Evolutionary conservation across 1,140 invertebrate species (phyloP), one percentile per base, ranked within the genome.

Genomic region (Pseudomyrmex flavicornis): DNA sequence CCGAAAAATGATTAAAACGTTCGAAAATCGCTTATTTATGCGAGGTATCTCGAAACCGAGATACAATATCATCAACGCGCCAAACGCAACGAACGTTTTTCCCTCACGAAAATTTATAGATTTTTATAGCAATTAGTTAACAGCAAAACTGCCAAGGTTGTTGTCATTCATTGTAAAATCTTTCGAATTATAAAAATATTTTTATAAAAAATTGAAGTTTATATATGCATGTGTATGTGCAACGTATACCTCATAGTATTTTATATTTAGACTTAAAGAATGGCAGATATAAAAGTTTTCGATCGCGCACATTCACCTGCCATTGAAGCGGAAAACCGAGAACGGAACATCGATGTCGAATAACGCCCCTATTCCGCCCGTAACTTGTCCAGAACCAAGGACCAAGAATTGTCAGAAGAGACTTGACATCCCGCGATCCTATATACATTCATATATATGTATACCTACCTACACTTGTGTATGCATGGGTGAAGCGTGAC

Each of bases 321-420:
- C 52, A 44, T 77, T 17, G 62, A 35, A 65, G 52, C 52, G n/a
- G 54, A 79, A 69, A 26, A 70, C 10, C 20, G 50, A 26, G 75
- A 58, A 58, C 17, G 8, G 54, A 26, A 58, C 54, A 48, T 58
- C 20, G 65, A 13, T 13, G 44, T 26, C 17, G 69, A 13, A 48
- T 58, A 80, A 80, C 56, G 66, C 66, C 66, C 56, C 59, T 61
- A 59, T 80, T 61, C 44, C 22, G 17, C 20, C 52, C 52, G 63
- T 54, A 69, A 58, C 17, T 79, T 72, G 76, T 80, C 66, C 65
- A 35, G 35, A 35, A 8, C 61, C 44, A 15, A 20, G 54, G 54
- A 13, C 13, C 17, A 22, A 9, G 15, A 12, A 48, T 20, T n/a
- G 17, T 59, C 17, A 35, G 44, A 2, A 35, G 66, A 35, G 66